Evolutionary conservation across 2,797 vertebrate genomes (phyloP).

Genomic region (Podarcis lilfordi): DNA sequence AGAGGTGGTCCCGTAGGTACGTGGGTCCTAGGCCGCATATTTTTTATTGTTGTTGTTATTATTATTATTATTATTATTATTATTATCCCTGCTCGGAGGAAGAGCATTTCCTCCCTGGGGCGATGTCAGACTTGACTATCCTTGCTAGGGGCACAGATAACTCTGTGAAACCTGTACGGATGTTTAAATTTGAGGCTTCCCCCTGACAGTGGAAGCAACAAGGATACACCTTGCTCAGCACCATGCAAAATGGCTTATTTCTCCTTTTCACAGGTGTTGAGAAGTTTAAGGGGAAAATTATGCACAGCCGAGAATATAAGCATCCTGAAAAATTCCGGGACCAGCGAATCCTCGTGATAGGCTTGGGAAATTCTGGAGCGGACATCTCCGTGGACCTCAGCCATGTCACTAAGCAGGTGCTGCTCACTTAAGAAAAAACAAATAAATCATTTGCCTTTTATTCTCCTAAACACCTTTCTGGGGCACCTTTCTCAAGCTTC

Average conservation of each 20-base stretch:
- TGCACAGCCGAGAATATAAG: slow-evolving; percentile 85
- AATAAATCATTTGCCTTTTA: neutral
- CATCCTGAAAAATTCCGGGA: slow-evolving; percentile 74
- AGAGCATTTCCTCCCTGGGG: too few species aligned
- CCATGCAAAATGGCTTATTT: neutral
- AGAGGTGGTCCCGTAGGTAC: too few species aligned
- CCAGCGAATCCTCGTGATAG: slow-evolving; percentile 83
- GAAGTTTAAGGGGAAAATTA: slow-evolving; percentile 75
- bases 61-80: too few species aligned
- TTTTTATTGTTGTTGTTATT: too few species aligned
- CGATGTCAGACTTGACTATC: neutral
- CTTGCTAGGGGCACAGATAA: neutral
- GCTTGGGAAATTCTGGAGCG: slow-evolving; percentile 84
- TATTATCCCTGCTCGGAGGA: too few species aligned
- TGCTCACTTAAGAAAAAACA: neutral
- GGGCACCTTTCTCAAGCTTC: slow-evolving; percentile 75
- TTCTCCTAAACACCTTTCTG: slow-evolving; percentile 74
- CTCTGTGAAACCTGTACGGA: neutral
- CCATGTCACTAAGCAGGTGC: slow-evolving; percentile 79
- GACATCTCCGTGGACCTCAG: slow-evolving; percentile 87
- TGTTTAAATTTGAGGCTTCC: neutral
- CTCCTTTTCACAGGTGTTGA: slow-evolving; percentile 73
- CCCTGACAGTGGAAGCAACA: neutral
- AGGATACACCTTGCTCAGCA: too few species aligned
- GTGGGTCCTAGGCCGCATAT: too few species aligned